phyloP scores from a whole-genome alignment of 2,888 invertebrate species.

The Celastrina argiolus region DNA sequence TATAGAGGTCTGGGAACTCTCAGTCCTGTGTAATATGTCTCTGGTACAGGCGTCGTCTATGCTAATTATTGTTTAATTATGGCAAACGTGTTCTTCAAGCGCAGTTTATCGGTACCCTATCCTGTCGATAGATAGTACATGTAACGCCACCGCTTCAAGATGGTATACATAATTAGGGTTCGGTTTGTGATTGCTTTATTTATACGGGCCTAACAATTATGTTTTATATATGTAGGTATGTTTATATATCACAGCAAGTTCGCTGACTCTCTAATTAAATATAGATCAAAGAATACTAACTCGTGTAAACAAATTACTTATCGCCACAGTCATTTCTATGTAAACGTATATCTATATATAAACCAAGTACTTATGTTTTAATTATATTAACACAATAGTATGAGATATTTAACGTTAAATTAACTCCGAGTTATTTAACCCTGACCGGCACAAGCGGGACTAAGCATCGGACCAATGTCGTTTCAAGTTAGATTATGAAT shows the following conservation, averaged over 20 bases:
- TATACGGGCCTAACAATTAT: too few relatives aligned
- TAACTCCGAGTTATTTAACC: too few relatives aligned
- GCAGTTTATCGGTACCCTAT: background rate
- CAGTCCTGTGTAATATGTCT: background rate
- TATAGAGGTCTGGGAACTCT: background rate
- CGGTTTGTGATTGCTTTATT: too few relatives aligned
- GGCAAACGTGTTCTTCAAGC: background rate
- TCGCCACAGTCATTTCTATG: constrained; percentile 21
- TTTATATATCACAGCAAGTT: background rate
- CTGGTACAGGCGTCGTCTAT: background rate
- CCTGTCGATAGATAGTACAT: background rate
- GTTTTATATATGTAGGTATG: too few relatives aligned
- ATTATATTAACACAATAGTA: background rate
- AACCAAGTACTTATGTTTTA: too few relatives aligned
- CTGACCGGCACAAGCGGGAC: too few relatives aligned
- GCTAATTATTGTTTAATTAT: background rate
- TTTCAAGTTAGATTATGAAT: too few relatives aligned
- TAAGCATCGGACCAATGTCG: too few relatives aligned
- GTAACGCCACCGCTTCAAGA: too few relatives aligned
- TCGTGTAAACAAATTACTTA: background rate
- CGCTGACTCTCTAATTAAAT: constrained; percentile 1
- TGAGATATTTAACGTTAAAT: too few relatives aligned
- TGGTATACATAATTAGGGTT: too few relatives aligned
- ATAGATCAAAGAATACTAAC: background rate
- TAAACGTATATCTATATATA: too few relatives aligned